A percentile compares a stretch with the other conserved stretches of the same genome.
Conservation (phyloP, 2,113 vertebrate species). For the Helogale parvula region DNA sequence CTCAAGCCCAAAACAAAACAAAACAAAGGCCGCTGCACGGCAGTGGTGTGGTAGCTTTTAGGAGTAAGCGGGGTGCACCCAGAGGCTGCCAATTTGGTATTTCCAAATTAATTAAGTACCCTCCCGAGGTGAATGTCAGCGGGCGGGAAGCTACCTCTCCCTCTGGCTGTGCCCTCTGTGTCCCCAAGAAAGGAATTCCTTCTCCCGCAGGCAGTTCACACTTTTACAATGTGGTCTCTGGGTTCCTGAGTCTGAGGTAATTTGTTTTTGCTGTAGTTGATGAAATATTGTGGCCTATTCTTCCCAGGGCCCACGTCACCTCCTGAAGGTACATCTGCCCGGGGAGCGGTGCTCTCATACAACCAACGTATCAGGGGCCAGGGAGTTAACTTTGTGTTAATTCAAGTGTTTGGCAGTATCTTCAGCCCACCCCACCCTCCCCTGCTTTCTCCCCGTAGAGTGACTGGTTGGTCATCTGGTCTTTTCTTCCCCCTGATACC, state of each 20-base stretch:
- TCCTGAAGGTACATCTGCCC: constrained; percentile 26
- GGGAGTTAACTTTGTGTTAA: not conserved
- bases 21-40: not conserved
- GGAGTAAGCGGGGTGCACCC: no score
- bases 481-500: not conserved
- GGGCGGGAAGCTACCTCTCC: not conserved
- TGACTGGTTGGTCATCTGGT: not conserved
- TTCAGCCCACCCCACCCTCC: not conserved
- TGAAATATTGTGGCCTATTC: constrained; percentile 4
- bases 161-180: not conserved
- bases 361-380: not conserved
- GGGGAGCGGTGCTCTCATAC: not conserved
- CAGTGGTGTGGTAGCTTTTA: accelerated
- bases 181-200: not conserved
- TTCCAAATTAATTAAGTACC: not conserved
- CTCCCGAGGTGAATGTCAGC: not conserved
- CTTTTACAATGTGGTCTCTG: not conserved
- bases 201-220: not conserved
- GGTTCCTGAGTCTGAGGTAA: constrained; percentile 36
- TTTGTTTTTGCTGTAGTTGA: constrained; percentile 51
- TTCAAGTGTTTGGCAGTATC: not conserved
- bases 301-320: constrained; percentile 1
- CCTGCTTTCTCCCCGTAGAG: not conserved
- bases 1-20: not conserved
- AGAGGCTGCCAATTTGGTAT: not conserved